Evolutionary conservation across 2,113 vertebrate species (phyloP).

Genomic region (Pachycephala philippinensis): DNA sequence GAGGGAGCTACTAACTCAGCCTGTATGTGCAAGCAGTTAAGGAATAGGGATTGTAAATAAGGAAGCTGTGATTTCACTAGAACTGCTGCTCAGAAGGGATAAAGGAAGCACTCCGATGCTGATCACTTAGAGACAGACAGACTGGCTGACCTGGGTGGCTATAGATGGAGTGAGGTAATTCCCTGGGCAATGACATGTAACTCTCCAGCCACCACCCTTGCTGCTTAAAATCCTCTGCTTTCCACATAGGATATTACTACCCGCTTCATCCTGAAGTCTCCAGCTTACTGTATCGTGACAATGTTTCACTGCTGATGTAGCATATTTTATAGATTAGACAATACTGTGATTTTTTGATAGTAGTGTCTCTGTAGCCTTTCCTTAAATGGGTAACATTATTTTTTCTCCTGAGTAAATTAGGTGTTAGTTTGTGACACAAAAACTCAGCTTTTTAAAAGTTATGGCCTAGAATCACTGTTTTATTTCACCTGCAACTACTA

Average conservation of each 20-base stretch:
- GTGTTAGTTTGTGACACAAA: neutral
- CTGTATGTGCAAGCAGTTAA: neutral
- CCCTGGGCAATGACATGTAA: too few relatives aligned
- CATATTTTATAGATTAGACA: neutral
- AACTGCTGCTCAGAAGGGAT: neutral
- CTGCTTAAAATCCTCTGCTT: neutral
- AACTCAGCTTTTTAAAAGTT: neutral
- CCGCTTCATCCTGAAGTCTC: neutral
- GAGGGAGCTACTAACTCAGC: neutral
- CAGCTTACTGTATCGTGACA: neutral
- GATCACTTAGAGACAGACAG: neutral
- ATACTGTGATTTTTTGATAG: neutral
- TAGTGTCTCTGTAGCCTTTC: neutral
- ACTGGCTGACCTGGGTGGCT: neutral
- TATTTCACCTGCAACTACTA: neutral
- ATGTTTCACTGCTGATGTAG: neutral
- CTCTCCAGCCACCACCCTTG: neutral
- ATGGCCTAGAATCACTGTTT: neutral
- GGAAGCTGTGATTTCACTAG: neutral
- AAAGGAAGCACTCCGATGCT: neutral
- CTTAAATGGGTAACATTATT: neutral
- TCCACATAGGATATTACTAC: neutral
- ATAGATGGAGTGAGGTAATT: rapidly evolving
- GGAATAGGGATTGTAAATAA: neutral
- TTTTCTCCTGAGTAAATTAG: neutral